Evolutionary conservation across 2,113 vertebrate species (phyloP), one percentile per base, ranked within the genome.

Genomic region (Zosterops pallidus): DNA sequence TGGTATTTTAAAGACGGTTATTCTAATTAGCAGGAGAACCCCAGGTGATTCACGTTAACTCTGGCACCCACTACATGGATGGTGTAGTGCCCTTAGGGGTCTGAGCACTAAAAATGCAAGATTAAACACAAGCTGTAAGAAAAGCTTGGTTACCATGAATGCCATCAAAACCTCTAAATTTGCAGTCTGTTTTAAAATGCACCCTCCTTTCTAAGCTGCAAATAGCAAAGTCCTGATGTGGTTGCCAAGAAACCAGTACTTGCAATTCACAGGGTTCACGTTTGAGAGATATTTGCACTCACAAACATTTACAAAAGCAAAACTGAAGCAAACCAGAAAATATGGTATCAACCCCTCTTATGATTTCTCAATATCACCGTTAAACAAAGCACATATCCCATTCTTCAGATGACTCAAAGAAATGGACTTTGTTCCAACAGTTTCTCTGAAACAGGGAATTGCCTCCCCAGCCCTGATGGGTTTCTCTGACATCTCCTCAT

Each of bases 191-290:
- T 85, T 92, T 84, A 92, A 96, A 91, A 93, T 9, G 46, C 41
- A 90, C 42, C 24, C 75, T 94, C 75, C 46, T 26, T 94, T 86
- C 74, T 92, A 81, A 81, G 80, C 80, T 86, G 56, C 90, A 94
- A 90, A 86, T 80, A 96, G 90, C 71, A 44, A 94, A 94, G 70
- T 92, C 82, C 78, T 88, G 55, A 93, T 86, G 85, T 68, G 82
- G 92, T 96, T 96, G 94, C 91, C 92, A 95, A 96, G 94, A 94
- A 95, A 96, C 92, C 87, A 86, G 79, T 41, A 83, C 64, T 91
- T 86, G 88, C 21, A 6, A 90, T 74, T 83, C 83, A 87, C 53
- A 80, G 91, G 93, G 92, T 86, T 97, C 79, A 86, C 1, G 0
- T 94, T 63, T 65, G 56, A 96, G 90, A 90, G 82, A 83, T 46